phyloP scores from a whole-genome alignment of 1,140 invertebrate genomes.

The Lutraria rhynchaena region DNA sequence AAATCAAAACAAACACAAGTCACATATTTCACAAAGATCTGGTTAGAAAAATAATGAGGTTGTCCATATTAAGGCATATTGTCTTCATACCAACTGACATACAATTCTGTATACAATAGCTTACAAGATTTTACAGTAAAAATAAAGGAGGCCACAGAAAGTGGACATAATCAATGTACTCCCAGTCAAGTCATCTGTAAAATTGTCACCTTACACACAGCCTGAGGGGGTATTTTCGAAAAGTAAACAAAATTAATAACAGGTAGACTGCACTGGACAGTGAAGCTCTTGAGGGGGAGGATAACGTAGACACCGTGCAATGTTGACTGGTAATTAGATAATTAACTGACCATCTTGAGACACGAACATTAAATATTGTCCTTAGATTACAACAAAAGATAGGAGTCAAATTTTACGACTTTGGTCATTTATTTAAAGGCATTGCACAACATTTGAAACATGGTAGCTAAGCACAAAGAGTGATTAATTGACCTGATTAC shows the following conservation, averaged over 20 bases:
- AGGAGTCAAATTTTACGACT: too few relatives aligned
- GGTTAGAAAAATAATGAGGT: conserved; percentile 7
- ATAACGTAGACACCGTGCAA: conserved; percentile 15
- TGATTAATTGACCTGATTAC: too few relatives aligned
- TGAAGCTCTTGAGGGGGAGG: conserved; percentile 5
- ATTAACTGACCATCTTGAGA: conserved; percentile 44
- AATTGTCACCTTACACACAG: conserved; percentile 1
- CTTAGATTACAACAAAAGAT: conserved; percentile 42
- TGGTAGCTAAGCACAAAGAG: too few relatives aligned
- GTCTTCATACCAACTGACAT: conserved; percentile 20
- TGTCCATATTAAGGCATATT: conserved; percentile 18
- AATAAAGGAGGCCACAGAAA: conserved; percentile 3
- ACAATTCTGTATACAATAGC: background rate
- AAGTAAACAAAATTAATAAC: conserved; percentile 37
- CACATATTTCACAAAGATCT: background rate
- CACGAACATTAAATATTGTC: conserved; percentile 46
- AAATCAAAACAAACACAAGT: conserved; percentile 16
- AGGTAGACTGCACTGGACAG: background rate
- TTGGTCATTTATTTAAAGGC: too few relatives aligned
- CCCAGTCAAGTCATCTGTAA: background rate
- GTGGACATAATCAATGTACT: conserved; percentile 16
- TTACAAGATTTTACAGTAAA: conserved; percentile 11
- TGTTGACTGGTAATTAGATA: conserved; percentile 44
- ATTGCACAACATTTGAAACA: too few relatives aligned
- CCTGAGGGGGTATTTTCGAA: conserved; percentile 1